Evolutionary conservation across 2,797 vertebrate species (phyloP).

Genomic region (Momotus momota): DNA sequence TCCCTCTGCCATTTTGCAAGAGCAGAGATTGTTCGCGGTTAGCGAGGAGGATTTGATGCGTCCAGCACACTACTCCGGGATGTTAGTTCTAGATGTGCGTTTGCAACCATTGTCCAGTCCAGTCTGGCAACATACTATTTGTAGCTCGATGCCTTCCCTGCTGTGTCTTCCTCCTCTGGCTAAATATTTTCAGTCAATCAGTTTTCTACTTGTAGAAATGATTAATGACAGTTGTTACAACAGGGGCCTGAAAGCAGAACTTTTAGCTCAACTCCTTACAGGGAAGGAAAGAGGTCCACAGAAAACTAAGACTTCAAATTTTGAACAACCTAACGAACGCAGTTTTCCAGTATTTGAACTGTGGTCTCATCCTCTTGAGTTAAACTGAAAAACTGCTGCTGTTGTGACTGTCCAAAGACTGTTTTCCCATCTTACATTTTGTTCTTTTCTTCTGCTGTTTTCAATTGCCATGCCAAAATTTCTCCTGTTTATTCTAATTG

Average conservation of each 20-base stretch:
- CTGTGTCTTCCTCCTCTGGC: neutral
- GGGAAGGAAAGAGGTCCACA: neutral
- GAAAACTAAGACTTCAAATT: neutral
- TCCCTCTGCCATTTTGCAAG: neutral
- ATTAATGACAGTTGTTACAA: neutral
- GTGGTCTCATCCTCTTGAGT: neutral
- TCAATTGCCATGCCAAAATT: conserved; percentile 50
- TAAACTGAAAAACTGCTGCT: conserved; percentile 30
- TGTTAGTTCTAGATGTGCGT: neutral
- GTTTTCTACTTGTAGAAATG: neutral
- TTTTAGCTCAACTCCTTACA: neutral
- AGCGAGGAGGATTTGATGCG: rapidly evolving
- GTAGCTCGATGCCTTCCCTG: neutral
- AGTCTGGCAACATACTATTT: neutral
- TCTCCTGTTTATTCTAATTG: conserved; percentile 68
- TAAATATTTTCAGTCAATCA: neutral
- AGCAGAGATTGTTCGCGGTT: rapidly evolving
- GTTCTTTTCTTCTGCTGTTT: conserved; percentile 61
- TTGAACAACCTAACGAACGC: neutral
- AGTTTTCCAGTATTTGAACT: neutral
- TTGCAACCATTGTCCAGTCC: neutral
- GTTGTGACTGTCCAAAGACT: conserved; percentile 29
- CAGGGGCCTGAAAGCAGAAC: neutral
- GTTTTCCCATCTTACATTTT: conserved; percentile 56
- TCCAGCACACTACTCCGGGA: neutral